Base-by-base conservation (phyloP, 2,113 vertebrate genomes). In the Leptobrachium ailaonicum region DNA sequence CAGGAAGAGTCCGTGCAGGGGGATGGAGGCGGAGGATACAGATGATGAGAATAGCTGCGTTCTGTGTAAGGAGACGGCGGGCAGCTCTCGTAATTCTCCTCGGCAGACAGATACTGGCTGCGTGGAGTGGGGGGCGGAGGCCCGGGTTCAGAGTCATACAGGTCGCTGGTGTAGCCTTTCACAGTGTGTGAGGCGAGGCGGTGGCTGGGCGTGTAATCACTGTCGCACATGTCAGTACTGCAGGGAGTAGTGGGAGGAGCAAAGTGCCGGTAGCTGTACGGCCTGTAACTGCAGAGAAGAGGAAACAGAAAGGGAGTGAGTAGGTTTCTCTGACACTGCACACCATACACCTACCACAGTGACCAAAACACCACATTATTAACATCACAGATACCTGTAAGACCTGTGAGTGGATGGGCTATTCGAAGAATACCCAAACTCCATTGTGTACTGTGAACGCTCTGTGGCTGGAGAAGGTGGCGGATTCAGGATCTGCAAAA, bases 71-170 rank as follows among this genome's bases (percentile, higher is more conserved):
- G 97, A 12, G 96, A 99, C 0, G 97, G 97, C 0, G 97, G 97
- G 87, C 97, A 99, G 92, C 97, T 99, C 76, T 99, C 97, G 1
- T 92, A 99, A 95, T 98, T 99, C 92, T 99, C 97, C 90, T 99
- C 97, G 0, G 97, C 96, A 0, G 97, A 98, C 87, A 99, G 90
- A 87, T 99, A 99, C 87, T 98, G 97, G 92, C 96, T 98, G 83
- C 96, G 95, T 0, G 97, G 97, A 0, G 97, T 98, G 0, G 97
- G 97, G 0, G 97, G 97, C 0, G 97, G 97, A 0, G 97, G 97
- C 85, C 97, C 96, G 1, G 97, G 97, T 88, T 98, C 97, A 0
- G 97, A 99, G 85, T 98, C 97, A 63, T 99, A 99, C 85, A 98
- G 91, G 89, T 98, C 97, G 83, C 96, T 98, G 83, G 93, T 90